Percentiles rank a stretch among this genome's conserved stretches.
These are phyloP conservation scores for Patella caerulea DNA, from an alignment of 2,888 invertebrate species.

Conservation along the genomic window DNA sequence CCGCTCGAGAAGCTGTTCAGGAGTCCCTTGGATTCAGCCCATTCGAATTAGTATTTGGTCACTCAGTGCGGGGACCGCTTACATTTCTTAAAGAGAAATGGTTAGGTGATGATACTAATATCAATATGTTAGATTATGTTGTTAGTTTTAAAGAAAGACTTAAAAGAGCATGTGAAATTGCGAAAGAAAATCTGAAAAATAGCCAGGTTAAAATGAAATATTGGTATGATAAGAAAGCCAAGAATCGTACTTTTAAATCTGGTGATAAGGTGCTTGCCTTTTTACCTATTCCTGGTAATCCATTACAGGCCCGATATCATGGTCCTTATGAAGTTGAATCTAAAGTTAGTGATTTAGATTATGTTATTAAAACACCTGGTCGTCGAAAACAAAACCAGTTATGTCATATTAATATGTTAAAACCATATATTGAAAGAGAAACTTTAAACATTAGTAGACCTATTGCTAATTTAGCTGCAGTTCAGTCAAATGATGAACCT, in stretches of 20 bases:
- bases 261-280: slow-evolving; percentile 18
- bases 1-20: slow-evolving; percentile 21
- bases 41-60: slow-evolving; percentile 33
- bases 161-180: slow-evolving; percentile 26
- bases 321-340: slow-evolving; percentile 13
- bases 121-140: slow-evolving; percentile 32
- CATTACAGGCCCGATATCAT: slow-evolving; percentile 16
- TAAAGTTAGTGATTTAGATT: neutral
- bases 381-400: slow-evolving; percentile 4
- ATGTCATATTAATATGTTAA: slow-evolving; percentile 24
- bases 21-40: slow-evolving; percentile 30
- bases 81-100: neutral
- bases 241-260: slow-evolving; percentile 11
- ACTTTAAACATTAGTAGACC: neutral
- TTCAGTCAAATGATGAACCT: neutral
- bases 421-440: slow-evolving; percentile 16
- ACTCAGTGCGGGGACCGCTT: slow-evolving; percentile 22
- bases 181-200: slow-evolving; percentile 29
- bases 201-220: slow-evolving; percentile 8
- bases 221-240: slow-evolving; percentile 20
- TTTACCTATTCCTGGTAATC: slow-evolving; percentile 10
- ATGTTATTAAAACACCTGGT: slow-evolving; percentile 15
- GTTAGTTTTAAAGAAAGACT: slow-evolving; percentile 23
- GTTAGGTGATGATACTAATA: neutral
- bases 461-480: neutral